These are phyloP conservation scores for Gymnocypris eckloni DNA, from an alignment of 2,797 vertebrate species.

Conservation along the genomic window DNA sequence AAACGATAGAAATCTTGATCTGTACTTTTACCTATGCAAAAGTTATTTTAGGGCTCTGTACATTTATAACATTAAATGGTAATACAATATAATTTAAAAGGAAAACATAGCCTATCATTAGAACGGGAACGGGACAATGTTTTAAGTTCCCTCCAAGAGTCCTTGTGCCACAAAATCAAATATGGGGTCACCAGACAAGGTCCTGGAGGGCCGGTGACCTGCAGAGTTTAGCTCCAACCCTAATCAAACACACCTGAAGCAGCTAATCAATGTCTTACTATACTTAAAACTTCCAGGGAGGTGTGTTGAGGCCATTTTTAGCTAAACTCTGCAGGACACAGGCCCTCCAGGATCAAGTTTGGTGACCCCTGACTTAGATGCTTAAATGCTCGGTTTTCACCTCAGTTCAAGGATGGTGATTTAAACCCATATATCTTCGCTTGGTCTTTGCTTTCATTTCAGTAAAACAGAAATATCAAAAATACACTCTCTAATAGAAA, in stretches of 20 bases:
- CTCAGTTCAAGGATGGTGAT: background rate
- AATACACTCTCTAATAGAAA: background rate
- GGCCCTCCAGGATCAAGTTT: no score
- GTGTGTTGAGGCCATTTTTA: no score
- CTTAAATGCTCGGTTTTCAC: background rate
- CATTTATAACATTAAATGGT: background rate
- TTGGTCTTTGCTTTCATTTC: background rate
- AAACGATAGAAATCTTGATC: no score
- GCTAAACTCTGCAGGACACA: no score
- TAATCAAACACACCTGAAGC: no score
- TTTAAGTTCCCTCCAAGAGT: background rate
- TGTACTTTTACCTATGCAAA: no score
- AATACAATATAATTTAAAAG: background rate
- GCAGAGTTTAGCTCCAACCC: no score
- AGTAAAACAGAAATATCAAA: background rate
- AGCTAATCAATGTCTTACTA: no score
- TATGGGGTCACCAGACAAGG: background rate
- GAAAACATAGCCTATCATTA: background rate
- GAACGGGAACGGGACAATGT: background rate
- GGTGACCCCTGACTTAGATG: no score
- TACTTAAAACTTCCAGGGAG: no score
- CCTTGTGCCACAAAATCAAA: background rate
- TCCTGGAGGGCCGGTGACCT: no score
- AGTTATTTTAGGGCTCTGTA: background rate
- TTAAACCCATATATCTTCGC: background rate